Evolutionary conservation across 2,113 vertebrate genomes (phyloP), one percentile per base, ranked within the genome.

Genomic region (Meles meles): DNA sequence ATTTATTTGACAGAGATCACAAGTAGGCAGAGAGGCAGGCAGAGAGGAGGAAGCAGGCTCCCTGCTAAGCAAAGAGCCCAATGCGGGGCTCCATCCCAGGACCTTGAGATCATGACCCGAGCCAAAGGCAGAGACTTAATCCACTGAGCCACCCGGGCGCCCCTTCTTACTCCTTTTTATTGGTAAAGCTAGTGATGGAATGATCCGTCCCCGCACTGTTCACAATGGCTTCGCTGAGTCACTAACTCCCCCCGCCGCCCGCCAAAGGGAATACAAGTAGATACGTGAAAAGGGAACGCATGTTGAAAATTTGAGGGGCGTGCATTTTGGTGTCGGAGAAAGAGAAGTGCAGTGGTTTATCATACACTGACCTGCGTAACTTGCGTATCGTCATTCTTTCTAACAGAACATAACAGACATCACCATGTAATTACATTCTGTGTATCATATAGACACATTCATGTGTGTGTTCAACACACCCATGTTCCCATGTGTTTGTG

Each of bases 161-260:
- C n/a, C n/a, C n/a, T n/a, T n/a, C n/a, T n/a, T n/a, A n/a, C n/a
- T n/a, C 29, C 13, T 39, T 79, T 52, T 8, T n/a, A 37, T 74
- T 83, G 42, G 4, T 44, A 17, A 42, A 49, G 31, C 77, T 7
- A 42, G 18, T 44, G 11, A 61, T 3, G 18, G 52, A 18, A 14
- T 15, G 59, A 37, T 14, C 4, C 1, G 5, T 15, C 47, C 12
- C 8, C 0, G 3, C n/a, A 17, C 1, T 21, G 27, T 55, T 34
- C 37, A 74, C 42, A 44, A 25, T 9, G 59, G 42, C n/a, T 20
- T 34, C 9, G 52, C 29, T 4, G 20, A 88, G 69, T 37, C 21
- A 44, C 6, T 23, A 25, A 7, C 11, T 34, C 20, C 34, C 65
- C 15, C 2, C 18, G 20, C 5, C 0, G 82, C 23, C 5, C 29